These are phyloP conservation scores for Hippasteria phrygiana DNA, from an alignment of 53 echinoderm and acorn worm species.

Conservation along the genomic window DNA sequence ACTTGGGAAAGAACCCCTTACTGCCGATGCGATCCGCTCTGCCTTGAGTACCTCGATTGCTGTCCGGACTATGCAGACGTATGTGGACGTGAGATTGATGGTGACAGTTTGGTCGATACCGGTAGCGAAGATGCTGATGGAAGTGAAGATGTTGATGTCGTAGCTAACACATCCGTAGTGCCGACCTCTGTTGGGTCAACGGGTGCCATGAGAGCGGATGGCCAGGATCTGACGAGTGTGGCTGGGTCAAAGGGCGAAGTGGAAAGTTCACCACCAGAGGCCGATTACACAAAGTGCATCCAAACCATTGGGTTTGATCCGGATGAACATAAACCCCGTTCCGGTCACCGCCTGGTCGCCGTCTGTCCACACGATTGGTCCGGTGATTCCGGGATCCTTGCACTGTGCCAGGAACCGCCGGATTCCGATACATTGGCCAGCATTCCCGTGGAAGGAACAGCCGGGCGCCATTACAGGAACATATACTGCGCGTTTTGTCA, in stretches of 20 bases:
- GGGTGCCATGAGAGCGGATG: no score
- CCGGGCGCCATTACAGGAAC: constrained; percentile 20
- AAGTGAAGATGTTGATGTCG: not conserved
- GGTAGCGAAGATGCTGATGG: not conserved
- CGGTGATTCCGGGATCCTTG: not conserved
- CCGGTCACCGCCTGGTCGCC: constrained; percentile 1
- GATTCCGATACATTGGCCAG: not conserved
- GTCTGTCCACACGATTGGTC: constrained; percentile 19
- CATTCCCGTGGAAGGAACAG: not conserved
- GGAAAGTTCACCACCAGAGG: no score
- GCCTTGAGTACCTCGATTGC: constrained; percentile 3
- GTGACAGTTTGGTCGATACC: not conserved
- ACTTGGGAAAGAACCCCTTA: not conserved
- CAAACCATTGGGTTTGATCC: constrained; percentile 6
- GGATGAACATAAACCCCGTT: not conserved
- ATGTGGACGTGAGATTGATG: not conserved
- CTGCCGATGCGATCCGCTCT: constrained; percentile 22
- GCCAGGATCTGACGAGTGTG: not conserved
- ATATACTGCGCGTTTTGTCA: constrained; percentile 42
- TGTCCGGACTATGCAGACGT: not conserved
- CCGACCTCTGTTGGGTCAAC: not conserved
- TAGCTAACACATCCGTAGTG: not conserved
- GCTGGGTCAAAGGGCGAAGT: not conserved
- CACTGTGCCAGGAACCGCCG: not conserved
- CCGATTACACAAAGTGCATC: not conserved